These are phyloP conservation scores for Eublepharis macularius DNA, from an alignment of 2,113 vertebrate genomes.

Conservation along the genomic window DNA sequence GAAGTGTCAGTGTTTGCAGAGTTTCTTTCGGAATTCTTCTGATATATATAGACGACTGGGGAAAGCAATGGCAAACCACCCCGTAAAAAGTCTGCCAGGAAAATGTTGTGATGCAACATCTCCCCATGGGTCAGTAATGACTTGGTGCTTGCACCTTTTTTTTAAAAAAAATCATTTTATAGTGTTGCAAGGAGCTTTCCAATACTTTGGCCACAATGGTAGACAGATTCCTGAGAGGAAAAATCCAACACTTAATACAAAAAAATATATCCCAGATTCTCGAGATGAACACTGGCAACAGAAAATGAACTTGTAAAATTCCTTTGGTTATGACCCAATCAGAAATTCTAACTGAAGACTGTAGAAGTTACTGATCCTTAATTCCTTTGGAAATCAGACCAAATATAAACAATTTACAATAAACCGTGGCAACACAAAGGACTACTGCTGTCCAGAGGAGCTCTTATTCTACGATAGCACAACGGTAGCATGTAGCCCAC, in stretches of 20 bases:
- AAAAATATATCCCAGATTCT: neutral
- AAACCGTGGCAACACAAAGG: constrained; percentile 31
- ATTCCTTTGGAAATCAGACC: constrained; percentile 41
- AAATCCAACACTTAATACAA: neutral
- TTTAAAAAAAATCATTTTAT: too few relatives aligned
- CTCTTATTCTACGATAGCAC: constrained; percentile 20
- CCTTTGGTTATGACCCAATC: neutral
- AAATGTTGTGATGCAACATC: too few relatives aligned
- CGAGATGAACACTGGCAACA: neutral
- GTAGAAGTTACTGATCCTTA: constrained; percentile 37
- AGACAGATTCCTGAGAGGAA: too few relatives aligned
- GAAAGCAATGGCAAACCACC: too few relatives aligned
- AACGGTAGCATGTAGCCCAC: neutral
- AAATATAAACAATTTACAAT: constrained; percentile 37
- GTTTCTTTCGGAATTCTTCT: neutral
- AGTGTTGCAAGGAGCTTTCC: neutral
- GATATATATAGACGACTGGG: too few relatives aligned
- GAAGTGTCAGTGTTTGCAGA: neutral
- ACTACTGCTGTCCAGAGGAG: constrained; percentile 9
- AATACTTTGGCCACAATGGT: too few relatives aligned
- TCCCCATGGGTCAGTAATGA: too few relatives aligned
- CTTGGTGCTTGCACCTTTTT: too few relatives aligned
- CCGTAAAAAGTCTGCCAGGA: too few relatives aligned
- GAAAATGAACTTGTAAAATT: neutral
- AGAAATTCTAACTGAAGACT: constrained; percentile 24